These are phyloP conservation scores for Lucifuga dentata DNA, from an alignment of 2,113 vertebrate species.

Conservation along the genomic window DNA sequence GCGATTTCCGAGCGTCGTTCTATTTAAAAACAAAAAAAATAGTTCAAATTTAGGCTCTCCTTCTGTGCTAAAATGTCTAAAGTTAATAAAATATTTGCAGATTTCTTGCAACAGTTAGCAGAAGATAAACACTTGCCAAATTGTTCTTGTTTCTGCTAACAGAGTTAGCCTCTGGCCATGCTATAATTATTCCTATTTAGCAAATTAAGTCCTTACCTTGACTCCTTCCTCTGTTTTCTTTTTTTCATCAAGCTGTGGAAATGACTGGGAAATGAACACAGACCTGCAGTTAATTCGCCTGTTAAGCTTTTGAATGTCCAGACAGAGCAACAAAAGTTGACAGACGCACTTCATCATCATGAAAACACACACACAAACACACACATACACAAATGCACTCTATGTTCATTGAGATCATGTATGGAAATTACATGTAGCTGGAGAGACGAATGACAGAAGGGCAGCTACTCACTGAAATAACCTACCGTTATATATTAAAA, in stretches of 20 bases:
- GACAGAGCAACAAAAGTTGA: background rate
- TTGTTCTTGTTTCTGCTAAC: slow-evolving; percentile 85
- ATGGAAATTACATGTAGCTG: too few relatives aligned
- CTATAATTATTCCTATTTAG: slow-evolving; percentile 90
- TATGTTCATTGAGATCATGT: too few relatives aligned
- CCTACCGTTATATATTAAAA: too few relatives aligned
- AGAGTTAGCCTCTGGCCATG: slow-evolving; percentile 84
- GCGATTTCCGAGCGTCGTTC: too few relatives aligned
- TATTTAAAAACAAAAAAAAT: background rate
- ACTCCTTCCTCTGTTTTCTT: slow-evolving; percentile 73
- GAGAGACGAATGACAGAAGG: too few relatives aligned
- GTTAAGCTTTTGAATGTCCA: slow-evolving; percentile 23
- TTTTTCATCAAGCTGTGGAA: slow-evolving; percentile 80
- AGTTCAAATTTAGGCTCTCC: slow-evolving; percentile 61
- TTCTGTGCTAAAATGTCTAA: slow-evolving; percentile 48
- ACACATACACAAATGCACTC: too few relatives aligned
- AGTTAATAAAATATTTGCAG: slow-evolving; percentile 76
- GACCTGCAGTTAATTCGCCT: slow-evolving; percentile 63
- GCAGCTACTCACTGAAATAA: too few relatives aligned
- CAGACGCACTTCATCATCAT: slow-evolving; percentile 16
- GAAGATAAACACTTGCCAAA: slow-evolving; percentile 88
- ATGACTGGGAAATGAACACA: slow-evolving; percentile 80
- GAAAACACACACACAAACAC: too few relatives aligned
- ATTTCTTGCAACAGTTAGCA: slow-evolving; percentile 87
- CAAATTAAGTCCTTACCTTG: slow-evolving; percentile 88